Percentiles rank a stretch among this genome's conserved stretches.
Evolutionary conservation across 2,888 invertebrate genomes (phyloP).

Genomic region (Drosophila hamatofila): DNA sequence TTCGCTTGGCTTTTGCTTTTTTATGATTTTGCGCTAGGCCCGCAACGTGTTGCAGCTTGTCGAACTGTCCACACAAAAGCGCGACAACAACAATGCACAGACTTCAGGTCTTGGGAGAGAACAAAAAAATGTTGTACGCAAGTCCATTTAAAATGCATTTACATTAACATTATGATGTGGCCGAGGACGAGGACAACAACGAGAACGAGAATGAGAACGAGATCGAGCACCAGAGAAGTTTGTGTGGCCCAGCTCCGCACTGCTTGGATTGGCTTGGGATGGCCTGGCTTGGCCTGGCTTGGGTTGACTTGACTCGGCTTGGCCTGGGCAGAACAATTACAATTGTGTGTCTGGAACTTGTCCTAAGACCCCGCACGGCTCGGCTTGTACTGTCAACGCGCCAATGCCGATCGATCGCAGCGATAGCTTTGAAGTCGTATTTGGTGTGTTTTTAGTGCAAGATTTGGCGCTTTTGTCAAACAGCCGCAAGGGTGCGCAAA

Average conservation of each 20-base stretch:
- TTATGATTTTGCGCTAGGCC: constrained; percentile 71
- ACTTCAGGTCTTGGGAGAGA: constrained; percentile 30
- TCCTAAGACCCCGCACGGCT: constrained; percentile 13
- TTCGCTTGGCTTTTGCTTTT: constrained; percentile 46
- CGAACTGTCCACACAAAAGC: constrained; percentile 76
- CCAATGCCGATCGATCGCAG: constrained; percentile 79
- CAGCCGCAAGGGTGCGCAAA: constrained; percentile 60
- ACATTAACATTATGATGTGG: constrained; percentile 84
- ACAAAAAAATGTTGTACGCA: constrained; percentile 78
- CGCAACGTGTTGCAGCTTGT: constrained; percentile 83
- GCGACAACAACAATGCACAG: constrained; percentile 57
- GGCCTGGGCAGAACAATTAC: constrained; percentile 55
- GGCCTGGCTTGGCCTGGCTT: not conserved
- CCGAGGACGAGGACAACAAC: constrained; percentile 46
- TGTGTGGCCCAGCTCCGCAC: constrained; percentile 48
- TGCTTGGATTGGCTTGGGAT: constrained; percentile 4
- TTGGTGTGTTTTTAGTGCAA: constrained; percentile 84
- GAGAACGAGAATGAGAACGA: constrained; percentile 23
- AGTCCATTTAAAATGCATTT: constrained; percentile 84
- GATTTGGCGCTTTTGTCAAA: constrained; percentile 84
- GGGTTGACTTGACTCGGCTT: not conserved
- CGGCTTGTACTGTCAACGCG: constrained; percentile 63
- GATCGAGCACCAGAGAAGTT: constrained; percentile 31
- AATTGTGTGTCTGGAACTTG: constrained; percentile 48
- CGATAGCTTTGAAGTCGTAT: constrained; percentile 84